phyloP scores from a whole-genome alignment of 2,113 vertebrate genomes.

The Actenoides hombroni region DNA sequence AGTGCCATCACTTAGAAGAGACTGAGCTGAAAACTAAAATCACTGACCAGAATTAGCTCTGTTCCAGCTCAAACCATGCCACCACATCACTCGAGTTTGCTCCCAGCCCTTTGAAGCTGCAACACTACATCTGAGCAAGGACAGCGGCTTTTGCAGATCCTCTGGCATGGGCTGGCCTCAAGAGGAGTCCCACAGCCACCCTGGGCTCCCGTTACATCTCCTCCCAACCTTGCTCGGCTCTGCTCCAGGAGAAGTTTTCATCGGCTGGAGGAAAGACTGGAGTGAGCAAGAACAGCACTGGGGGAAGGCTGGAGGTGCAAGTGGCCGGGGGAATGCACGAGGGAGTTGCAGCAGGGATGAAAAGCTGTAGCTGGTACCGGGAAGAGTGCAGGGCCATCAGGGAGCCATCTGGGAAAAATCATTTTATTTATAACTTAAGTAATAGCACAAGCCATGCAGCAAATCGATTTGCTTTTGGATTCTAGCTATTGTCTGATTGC shows the following conservation, averaged over 20 bases:
- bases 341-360: constrained; percentile 29
- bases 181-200: background rate
- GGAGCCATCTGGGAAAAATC: constrained; percentile 72
- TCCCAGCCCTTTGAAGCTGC: background rate
- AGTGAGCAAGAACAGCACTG: accelerated
- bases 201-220: background rate
- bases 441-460: constrained; percentile 72
- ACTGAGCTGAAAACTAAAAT: too few species aligned
- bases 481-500: constrained; percentile 73
- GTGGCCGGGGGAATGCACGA: background rate
- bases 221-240: background rate
- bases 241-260: background rate
- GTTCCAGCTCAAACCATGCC: background rate
- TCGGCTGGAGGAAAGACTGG: background rate
- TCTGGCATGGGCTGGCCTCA: background rate
- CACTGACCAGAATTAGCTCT: background rate
- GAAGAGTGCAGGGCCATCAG: constrained; percentile 56
- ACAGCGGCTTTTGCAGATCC: background rate
- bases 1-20: too few species aligned
- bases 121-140: background rate
- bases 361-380: constrained; percentile 15
- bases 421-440: constrained; percentile 78
- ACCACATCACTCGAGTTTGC: accelerated
- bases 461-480: constrained; percentile 73
- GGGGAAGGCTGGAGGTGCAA: background rate